Conservation (phyloP, 2,888 invertebrate genomes). For the Napeogenes sylphis region DNA sequence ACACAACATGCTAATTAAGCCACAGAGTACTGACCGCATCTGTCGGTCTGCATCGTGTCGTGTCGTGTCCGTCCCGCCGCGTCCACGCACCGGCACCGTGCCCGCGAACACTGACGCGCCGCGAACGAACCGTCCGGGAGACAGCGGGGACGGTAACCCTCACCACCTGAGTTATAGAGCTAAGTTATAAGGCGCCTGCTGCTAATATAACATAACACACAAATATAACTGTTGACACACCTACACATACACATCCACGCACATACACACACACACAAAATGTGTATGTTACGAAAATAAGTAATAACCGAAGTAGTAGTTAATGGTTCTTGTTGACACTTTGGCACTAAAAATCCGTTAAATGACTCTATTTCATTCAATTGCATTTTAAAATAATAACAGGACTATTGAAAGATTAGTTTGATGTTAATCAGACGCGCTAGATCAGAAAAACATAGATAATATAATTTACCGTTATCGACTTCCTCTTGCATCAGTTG, state of each 20-base stretch:
- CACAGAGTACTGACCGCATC: constrained; percentile 48
- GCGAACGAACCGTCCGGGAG: constrained; percentile 83
- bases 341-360: too few species aligned
- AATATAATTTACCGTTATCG: constrained; percentile 49
- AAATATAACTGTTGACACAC: neutral
- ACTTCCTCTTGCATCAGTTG: constrained; percentile 71
- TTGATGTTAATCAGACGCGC: too few species aligned
- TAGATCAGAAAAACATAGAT: too few species aligned
- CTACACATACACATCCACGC: neutral
- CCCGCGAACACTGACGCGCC: constrained; percentile 84
- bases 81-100: constrained; percentile 91
- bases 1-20: too few species aligned
- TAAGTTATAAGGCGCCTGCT: neutral
- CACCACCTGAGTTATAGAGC: constrained; percentile 42
- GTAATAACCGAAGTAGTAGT: too few species aligned
- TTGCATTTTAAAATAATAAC: too few species aligned
- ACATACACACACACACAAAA: too few species aligned
- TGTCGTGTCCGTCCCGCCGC: constrained; percentile 78
- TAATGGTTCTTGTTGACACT: too few species aligned
- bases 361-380: too few species aligned
- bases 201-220: too few species aligned
- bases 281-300: too few species aligned
- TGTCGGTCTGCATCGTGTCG: constrained; percentile 41
- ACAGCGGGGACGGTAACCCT: constrained; percentile 80
- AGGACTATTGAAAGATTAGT: too few species aligned